phyloP scores from a whole-genome alignment of 1,140 invertebrate species.

The Aphelinus atriplicis region DNA sequence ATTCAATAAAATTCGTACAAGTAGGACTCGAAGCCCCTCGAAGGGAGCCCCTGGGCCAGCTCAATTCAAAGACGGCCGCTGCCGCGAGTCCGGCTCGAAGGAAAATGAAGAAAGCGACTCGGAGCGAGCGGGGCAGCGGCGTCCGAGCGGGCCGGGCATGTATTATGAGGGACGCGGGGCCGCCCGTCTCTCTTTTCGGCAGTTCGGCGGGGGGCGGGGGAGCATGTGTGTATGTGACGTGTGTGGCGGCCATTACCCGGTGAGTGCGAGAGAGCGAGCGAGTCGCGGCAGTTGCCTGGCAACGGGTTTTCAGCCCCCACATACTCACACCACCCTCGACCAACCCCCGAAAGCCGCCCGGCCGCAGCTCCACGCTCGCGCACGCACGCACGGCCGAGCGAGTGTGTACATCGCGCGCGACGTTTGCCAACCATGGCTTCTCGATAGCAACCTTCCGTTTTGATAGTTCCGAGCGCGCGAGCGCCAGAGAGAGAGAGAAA shows the following conservation, averaged over 20 bases:
- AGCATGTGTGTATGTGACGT: conserved; percentile 59
- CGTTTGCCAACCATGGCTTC: conserved; percentile 57
- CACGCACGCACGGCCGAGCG: conserved; percentile 1
- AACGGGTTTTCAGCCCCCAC: conserved; percentile 63
- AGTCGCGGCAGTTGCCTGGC: conserved; percentile 62
- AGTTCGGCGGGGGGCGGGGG: conserved; percentile 4
- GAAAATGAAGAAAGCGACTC: conserved; percentile 36
- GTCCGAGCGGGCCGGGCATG: too few relatives aligned
- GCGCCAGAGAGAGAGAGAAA: neutral
- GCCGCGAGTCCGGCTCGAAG: neutral
- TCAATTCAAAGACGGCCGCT: neutral
- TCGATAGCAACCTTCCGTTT: conserved; percentile 43
- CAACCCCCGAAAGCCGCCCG: conserved; percentile 54
- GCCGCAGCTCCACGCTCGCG: conserved; percentile 45
- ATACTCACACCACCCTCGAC: conserved; percentile 64
- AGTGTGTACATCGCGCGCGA: conserved; percentile 40
- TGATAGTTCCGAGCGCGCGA: conserved; percentile 7
- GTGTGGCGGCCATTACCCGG: conserved; percentile 64
- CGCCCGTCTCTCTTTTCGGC: neutral
- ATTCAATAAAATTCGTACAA: too few relatives aligned
- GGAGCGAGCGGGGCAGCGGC: too few relatives aligned
- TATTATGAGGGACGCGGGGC: neutral
- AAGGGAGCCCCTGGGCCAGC: too few relatives aligned
- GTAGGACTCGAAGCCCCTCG: too few relatives aligned
- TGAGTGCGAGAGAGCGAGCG: conserved; percentile 40